These are phyloP conservation scores for Chelon auratus DNA, from an alignment of 2,797 vertebrate species.

Conservation along the genomic window DNA sequence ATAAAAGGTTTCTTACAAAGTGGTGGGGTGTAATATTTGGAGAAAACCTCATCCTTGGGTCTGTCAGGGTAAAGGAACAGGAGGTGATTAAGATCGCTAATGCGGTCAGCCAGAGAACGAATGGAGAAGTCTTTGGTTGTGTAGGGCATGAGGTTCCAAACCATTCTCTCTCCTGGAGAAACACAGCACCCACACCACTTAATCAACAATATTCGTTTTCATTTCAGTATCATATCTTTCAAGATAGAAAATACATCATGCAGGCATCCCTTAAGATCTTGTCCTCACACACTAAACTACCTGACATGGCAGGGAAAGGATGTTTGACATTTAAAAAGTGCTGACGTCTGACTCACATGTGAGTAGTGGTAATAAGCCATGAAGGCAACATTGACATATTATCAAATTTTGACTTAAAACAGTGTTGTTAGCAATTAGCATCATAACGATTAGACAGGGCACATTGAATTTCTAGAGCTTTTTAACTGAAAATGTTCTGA, in stretches of 20 bases:
- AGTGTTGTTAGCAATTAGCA: too few species aligned
- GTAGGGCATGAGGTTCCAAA: slow-evolving; percentile 99
- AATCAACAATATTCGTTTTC: not conserved
- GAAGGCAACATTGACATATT: too few species aligned
- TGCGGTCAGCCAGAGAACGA: slow-evolving; percentile 95
- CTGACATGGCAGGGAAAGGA: too few species aligned
- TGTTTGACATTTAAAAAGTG: too few species aligned
- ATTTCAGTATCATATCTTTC: not conserved
- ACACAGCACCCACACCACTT: not conserved
- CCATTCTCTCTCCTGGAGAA: slow-evolving; percentile 86
- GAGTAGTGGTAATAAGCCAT: too few species aligned
- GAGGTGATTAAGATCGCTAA: slow-evolving; percentile 96
- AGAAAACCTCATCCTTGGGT: slow-evolving; percentile 97
- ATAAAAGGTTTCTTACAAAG: slow-evolving; percentile 83
- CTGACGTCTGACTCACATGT: too few species aligned
- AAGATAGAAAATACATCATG: too few species aligned
- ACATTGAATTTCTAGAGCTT: too few species aligned
- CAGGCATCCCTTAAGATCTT: not conserved
- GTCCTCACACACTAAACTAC: not conserved
- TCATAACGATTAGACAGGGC: too few species aligned
- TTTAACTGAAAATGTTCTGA: too few species aligned
- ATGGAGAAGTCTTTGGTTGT: slow-evolving; percentile 99
- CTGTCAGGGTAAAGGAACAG: slow-evolving; percentile 94
- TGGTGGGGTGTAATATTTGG: slow-evolving; percentile 97
- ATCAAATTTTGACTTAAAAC: too few species aligned